These are phyloP conservation scores for Phytoseiulus persimilis DNA, from an alignment of 2,888 invertebrate species.

Conservation along the genomic window DNA sequence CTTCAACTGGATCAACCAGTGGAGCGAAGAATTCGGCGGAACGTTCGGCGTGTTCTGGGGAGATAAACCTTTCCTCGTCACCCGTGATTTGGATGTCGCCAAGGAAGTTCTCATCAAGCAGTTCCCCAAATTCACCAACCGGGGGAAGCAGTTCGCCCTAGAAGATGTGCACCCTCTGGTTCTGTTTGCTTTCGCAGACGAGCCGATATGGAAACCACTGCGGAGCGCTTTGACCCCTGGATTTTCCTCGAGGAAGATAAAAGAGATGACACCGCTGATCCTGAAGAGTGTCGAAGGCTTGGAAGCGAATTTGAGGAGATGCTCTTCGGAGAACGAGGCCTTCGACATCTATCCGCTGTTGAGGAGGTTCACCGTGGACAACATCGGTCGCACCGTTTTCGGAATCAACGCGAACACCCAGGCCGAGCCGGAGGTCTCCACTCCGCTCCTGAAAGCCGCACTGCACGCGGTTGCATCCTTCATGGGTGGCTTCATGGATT, in stretches of 20 bases:
- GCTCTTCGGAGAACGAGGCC: slow-evolving; percentile 29
- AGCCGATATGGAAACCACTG: neutral
- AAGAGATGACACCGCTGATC: slow-evolving; percentile 21
- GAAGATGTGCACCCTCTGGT: neutral
- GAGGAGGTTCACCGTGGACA: slow-evolving; percentile 44
- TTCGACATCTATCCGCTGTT: slow-evolving; percentile 44
- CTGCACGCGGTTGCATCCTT: neutral
- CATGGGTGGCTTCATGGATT: neutral
- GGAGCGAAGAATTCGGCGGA: neutral
- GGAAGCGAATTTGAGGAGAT: neutral
- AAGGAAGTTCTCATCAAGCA: neutral
- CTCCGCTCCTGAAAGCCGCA: neutral
- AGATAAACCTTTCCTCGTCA: slow-evolving; percentile 17
- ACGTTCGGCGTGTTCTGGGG: slow-evolving; percentile 11
- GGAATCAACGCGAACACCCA: slow-evolving; percentile 44
- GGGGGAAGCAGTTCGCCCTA: neutral
- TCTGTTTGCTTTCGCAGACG: neutral
- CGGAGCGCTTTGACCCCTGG: neutral
- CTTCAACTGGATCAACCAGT: neutral
- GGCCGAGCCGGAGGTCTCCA: slow-evolving; percentile 42
- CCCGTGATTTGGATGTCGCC: neutral
- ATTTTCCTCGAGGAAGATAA: neutral
- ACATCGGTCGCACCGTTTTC: slow-evolving; percentile 44
- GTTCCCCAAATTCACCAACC: slow-evolving; percentile 22
- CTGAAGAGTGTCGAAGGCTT: neutral